These are phyloP conservation scores for Aphis gossypii DNA, from an alignment of 1,140 invertebrate species.

Conservation along the genomic window DNA sequence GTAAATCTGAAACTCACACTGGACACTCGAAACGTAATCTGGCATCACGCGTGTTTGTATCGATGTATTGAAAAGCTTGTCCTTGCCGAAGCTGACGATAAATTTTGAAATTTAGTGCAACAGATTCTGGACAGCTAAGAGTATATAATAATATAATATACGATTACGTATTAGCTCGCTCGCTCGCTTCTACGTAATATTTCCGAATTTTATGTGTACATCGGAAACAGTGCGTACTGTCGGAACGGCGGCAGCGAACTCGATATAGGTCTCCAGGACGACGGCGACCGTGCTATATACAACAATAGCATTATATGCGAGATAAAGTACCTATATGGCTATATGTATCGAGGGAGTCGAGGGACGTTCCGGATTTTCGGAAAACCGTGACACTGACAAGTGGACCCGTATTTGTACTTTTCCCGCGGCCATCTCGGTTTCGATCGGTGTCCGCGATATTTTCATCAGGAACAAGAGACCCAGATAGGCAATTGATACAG, in stretches of 20 bases:
- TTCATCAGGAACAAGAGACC: neutral
- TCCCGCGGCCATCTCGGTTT: neutral
- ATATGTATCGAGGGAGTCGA: neutral
- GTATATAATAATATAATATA: neutral
- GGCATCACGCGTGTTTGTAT: no score
- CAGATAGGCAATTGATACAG: neutral
- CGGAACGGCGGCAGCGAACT: no score
- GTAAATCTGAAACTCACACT: neutral
- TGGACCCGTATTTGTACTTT: constrained; percentile 12
- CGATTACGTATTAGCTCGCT: no score
- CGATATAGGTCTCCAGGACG: neutral
- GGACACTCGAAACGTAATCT: neutral
- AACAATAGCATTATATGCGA: neutral
- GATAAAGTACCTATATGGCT: no score
- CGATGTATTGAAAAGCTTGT: neutral
- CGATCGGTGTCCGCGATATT: neutral
- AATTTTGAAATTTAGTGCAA: neutral
- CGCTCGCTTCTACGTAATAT: no score
- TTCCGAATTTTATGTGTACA: neutral
- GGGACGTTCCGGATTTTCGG: neutral
- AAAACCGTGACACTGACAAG: constrained; percentile 35
- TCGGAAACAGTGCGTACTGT: neutral
- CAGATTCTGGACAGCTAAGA: neutral
- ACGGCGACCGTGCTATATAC: neutral
- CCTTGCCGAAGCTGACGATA: no score